These are phyloP conservation scores for Zelostemma sp. DNA, from an alignment of 1,140 invertebrate genomes.

Conservation along the genomic window DNA sequence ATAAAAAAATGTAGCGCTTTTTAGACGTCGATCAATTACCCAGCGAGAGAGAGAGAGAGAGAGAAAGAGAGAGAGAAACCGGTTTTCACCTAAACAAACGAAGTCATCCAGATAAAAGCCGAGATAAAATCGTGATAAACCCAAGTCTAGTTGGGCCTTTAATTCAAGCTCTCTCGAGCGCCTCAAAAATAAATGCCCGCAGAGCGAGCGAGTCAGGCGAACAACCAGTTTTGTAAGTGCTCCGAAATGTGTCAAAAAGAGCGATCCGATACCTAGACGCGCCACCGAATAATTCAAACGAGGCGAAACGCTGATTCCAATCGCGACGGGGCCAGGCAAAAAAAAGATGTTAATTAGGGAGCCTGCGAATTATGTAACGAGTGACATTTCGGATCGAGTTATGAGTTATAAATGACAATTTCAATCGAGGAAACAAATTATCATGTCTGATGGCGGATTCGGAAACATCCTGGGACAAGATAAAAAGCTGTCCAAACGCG, in stretches of 20 bases:
- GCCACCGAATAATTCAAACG: not conserved
- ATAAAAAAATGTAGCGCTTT: slow-evolving; percentile 24
- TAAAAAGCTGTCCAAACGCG: too few relatives aligned
- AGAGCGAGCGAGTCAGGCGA: too few relatives aligned
- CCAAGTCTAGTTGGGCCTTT: not conserved
- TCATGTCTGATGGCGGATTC: too few relatives aligned
- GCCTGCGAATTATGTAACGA: slow-evolving; percentile 4
- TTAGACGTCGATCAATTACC: slow-evolving; percentile 28
- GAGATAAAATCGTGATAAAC: slow-evolving; percentile 15
- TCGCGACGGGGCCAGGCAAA: not conserved
- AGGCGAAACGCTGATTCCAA: not conserved
- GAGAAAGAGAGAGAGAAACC: slow-evolving; percentile 22
- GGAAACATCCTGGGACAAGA: too few relatives aligned
- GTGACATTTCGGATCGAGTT: too few relatives aligned
- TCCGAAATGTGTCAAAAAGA: not conserved
- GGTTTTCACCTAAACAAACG: slow-evolving; percentile 22
- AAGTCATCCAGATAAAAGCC: slow-evolving; percentile 10
- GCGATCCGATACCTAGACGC: not conserved
- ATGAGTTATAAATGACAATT: too few relatives aligned
- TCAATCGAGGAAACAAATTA: too few relatives aligned
- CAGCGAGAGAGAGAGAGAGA: too few relatives aligned
- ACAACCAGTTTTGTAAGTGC: not conserved
- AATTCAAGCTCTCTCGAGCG: not conserved
- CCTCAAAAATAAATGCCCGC: not conserved
- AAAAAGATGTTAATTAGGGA: not conserved